Evolutionary conservation across 2,113 vertebrate species (phyloP).

Genomic region (Dasyornis broadbenti): DNA sequence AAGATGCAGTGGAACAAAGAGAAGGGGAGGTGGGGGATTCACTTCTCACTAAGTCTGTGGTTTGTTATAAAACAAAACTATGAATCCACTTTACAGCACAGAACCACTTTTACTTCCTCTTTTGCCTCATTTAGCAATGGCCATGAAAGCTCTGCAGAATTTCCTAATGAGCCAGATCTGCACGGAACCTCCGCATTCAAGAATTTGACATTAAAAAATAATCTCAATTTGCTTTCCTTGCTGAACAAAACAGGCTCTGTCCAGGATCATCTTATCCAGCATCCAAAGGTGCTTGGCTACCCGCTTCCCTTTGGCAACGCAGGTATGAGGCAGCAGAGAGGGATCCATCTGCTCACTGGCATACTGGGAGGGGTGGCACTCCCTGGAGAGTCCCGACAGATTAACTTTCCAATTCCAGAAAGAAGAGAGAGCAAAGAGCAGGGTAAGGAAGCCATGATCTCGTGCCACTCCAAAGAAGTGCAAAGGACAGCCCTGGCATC

Average conservation of each 20-base stretch:
- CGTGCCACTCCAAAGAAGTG: background rate
- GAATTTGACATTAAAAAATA: background rate
- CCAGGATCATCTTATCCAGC: background rate
- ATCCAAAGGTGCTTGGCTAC: background rate
- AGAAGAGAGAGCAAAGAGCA: background rate
- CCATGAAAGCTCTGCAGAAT: background rate
- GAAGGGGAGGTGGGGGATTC: background rate
- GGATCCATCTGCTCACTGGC: background rate
- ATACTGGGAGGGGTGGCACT: background rate
- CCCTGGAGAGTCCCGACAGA: background rate
- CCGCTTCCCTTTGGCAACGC: background rate
- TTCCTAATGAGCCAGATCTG: background rate
- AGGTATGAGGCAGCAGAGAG: background rate
- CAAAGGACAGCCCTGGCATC: slow-evolving; percentile 1
- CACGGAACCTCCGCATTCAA: background rate
- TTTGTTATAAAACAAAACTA: background rate
- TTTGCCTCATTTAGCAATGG: background rate
- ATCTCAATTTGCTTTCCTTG: background rate
- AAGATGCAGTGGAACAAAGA: background rate
- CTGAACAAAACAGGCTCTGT: background rate
- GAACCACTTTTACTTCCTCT: slow-evolving; percentile 2
- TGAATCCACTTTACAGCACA: background rate
- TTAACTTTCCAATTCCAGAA: background rate
- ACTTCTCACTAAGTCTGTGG: background rate
- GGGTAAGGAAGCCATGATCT: background rate